Evolutionary conservation across 2,797 vertebrate genomes (phyloP), one percentile per base, ranked within the genome.

Genomic region (Graptemys geographica): DNA sequence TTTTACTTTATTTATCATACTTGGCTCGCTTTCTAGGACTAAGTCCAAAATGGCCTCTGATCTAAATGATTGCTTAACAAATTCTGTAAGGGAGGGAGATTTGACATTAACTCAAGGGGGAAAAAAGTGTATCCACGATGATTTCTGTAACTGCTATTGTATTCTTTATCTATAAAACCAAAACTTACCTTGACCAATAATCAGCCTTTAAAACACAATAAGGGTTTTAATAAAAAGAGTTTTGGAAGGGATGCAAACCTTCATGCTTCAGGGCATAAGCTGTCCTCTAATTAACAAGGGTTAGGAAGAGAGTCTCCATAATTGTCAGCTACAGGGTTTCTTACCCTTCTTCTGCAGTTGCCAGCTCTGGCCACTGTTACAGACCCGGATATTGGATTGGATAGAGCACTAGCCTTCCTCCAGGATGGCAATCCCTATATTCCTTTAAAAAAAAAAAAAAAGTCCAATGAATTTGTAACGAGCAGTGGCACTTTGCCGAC

Each of bases 1-100:
- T 95, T 97, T 96, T 86, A 90, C 95, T 97, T 97, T 97, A 97
- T 96, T 97, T 97, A 96, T 96, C 94, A 88, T 81, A 6, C 83
- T 97, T 97, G 97, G 95, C 96, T 89, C 94, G 55, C 95, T 96
- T 95, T 93, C 88, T 94, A 94, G 96, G 97, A 96, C 21, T 0
- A 10, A 49, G 33, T 96, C 96, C 97, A 97, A 95, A 90, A 44
- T 59, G 92, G 76, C 80, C 93, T 96, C 13, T 69, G 88, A 95
- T 97, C 97, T 97, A 95, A 91, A 92, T 69, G 82, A 84, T 95
- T 96, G 90, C 96, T 94, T 93, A 97, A 97, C 87, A 92, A 94
- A 93, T 90, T 91, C 92, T 91, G 72, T 5, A 57, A 57, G 76
- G 53, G 96, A 92, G 92, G 89, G 74, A 97, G 65, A 84, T 79